Evolutionary conservation across 2,888 invertebrate species (phyloP), one percentile per base, ranked within the genome.

Genomic region (Luperina testacea): DNA sequence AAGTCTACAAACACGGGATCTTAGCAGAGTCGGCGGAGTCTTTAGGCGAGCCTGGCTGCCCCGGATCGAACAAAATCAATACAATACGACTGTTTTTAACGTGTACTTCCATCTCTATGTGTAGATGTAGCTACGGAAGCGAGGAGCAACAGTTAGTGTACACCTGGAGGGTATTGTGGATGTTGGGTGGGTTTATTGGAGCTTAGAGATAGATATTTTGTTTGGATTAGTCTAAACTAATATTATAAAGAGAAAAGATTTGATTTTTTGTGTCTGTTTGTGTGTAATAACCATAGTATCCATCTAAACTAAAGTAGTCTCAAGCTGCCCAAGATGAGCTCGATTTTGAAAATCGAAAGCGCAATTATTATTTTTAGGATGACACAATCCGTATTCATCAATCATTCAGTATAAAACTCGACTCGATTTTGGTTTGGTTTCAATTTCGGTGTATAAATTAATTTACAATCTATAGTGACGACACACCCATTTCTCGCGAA

Each of bases 51-150:
- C 71, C 81, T 71, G 63, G 81, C 68, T 72, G 85, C 82, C 90
- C 91, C 88, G 91, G 86, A 94, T 94, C 95, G 95, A 94, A 94
- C 94, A 95, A 96, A 96, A 96, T 96, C 96, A 95, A 96, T 96
- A 96, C 96, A 95, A 95, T 93, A 92, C 92, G 92, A 94, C 93
- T 94, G 95, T 95, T 95, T 94, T 93, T 93, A 93, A 93, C 91
- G 76, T 91, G 90, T 89, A 90, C 85, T 92, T 91, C 90, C 91
- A 91, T 90, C 90, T 92, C 89, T 90, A 90, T 78, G 93, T 92
- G 90, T 92, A 92, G 90, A 78, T 75, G 83, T 85, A 86, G 84
- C 82, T 85, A 80, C 84, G 83, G 87, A 87, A 84, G 86, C 87
- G 87, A 89, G 92, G 90, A 93, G 96, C 96, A 96, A 96, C 96